These are phyloP conservation scores for Lithophane socia DNA, from an alignment of 2,888 invertebrate genomes.

Conservation along the genomic window DNA sequence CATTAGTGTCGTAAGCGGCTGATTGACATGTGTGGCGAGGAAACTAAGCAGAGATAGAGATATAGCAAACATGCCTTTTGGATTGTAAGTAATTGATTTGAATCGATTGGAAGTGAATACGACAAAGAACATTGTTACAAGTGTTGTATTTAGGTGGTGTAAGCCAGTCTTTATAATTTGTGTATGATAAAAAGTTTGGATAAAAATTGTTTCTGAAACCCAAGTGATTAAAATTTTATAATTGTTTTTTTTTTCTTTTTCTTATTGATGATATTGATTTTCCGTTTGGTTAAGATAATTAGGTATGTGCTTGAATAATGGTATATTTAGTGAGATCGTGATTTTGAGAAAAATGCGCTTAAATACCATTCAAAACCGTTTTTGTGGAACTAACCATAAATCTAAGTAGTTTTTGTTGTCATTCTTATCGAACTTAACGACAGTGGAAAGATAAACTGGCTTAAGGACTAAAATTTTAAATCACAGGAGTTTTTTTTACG, in stretches of 20 bases:
- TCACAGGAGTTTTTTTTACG: too few species aligned
- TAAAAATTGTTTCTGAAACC: neutral
- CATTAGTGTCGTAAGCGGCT: neutral
- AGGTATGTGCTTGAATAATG: neutral
- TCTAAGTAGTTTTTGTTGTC: neutral
- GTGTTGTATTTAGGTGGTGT: neutral
- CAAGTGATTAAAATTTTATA: slow-evolving; percentile 11
- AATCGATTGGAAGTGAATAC: neutral
- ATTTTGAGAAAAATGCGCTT: neutral
- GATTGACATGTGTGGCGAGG: slow-evolving; percentile 59
- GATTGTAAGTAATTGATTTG: slow-evolving; percentile 75
- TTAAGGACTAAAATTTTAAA: too few species aligned
- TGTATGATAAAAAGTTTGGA: neutral
- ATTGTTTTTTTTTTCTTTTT: neutral
- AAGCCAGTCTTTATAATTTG: neutral
- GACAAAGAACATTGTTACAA: neutral
- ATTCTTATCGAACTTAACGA: too few species aligned
- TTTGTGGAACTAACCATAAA: neutral
- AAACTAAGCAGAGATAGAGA: slow-evolving; percentile 36
- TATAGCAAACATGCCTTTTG: slow-evolving; percentile 75
- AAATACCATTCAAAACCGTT: neutral
- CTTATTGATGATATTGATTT: too few species aligned
- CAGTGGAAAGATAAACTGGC: too few species aligned
- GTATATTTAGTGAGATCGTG: neutral
- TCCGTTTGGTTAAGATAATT: too few species aligned